Evolutionary conservation across 2,113 vertebrate genomes (phyloP), one percentile per base, ranked within the genome.

Genomic region (Platysteira castanea): DNA sequence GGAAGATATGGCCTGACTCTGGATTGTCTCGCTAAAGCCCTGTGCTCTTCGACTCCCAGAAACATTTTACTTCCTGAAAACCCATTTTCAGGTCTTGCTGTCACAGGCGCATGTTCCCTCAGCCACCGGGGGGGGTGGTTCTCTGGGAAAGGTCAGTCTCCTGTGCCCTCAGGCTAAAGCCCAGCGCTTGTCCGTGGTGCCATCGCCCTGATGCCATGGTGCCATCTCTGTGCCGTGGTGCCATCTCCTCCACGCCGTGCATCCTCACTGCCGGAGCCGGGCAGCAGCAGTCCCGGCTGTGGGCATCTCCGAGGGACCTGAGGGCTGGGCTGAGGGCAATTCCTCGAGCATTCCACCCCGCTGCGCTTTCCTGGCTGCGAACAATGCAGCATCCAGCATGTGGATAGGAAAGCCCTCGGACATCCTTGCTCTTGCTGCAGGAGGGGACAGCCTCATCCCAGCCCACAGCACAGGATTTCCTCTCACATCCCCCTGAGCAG

Each of bases 381-480:
- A 19, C 31, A 31, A 3, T 0, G 0, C 74, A 56, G 74, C 19
- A 41, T 4, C 41, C 44, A 19, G 33, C 15, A 5, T 2, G 4
- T 5, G 3, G 35, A 33, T 2, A 26, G 6, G 15, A 42, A 54
- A 39, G 7, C 12, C 37, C 21, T 57, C 1, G 0, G 35, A 8
- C 4, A 15, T 19, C 7, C 35, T 28, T 16, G 15, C 20, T 11
- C 44, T 27, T 10, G 31, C 35, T 47, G 27, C 30, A 61, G 59
- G 39, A 75, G 28, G 26, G 26, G 13, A 67, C 21, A 15, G 37
- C 50, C n/a, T 20, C 46, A 41, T 27, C 31, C 50, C n/a, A 59
- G 9, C n/a, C 53, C 11, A 6, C 6, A 15, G 6, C 0, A 0
- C 1, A 19, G 21, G 15, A n/a, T 67, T 79, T 68, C 28, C 33